Percentiles rank a stretch among this genome's conserved stretches.
Evolutionary conservation across 2,888 invertebrate genomes (phyloP).

Genomic region (Aspidiotus rigidus): DNA sequence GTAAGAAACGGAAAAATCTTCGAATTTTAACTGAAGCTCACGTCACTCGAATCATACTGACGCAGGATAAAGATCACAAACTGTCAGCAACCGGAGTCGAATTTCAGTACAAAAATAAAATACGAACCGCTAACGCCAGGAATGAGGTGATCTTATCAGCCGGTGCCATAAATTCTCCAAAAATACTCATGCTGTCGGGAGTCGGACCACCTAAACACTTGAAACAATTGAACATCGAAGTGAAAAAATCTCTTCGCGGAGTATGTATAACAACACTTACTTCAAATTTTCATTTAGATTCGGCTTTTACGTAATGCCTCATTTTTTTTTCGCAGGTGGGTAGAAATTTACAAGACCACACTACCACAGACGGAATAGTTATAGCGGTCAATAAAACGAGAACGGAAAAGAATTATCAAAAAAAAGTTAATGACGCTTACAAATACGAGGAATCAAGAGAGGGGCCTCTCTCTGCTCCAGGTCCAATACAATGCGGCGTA

Average conservation of each 20-base stretch:
- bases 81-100: slow-evolving; percentile 47
- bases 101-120: slow-evolving; percentile 46
- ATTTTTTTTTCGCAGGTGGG: slow-evolving; percentile 49
- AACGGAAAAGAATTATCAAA: slow-evolving; percentile 37
- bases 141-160: slow-evolving; percentile 56
- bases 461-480: slow-evolving; percentile 45
- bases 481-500: slow-evolving; percentile 50
- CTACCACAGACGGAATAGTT: slow-evolving; percentile 54
- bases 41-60: slow-evolving; percentile 53
- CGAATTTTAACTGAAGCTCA: slow-evolving; percentile 48
- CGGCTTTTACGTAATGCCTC: too few relatives aligned
- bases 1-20: slow-evolving; percentile 47
- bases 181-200: slow-evolving; percentile 56
- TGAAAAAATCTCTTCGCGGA: slow-evolving; percentile 52
- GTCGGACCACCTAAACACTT: slow-evolving; percentile 54
- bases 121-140: slow-evolving; percentile 44
- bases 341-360: slow-evolving; percentile 64
- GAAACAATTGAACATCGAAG: slow-evolving; percentile 47
- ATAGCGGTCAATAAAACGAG: slow-evolving; percentile 45
- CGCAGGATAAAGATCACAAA: slow-evolving; percentile 41
- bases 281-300: neutral
- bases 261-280: slow-evolving; percentile 21
- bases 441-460: slow-evolving; percentile 37
- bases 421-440: slow-evolving; percentile 38
- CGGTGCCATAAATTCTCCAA: slow-evolving; percentile 53